Evolutionary conservation across 2,888 invertebrate species (phyloP).

Genomic region (Plagodis dolabraria): DNA sequence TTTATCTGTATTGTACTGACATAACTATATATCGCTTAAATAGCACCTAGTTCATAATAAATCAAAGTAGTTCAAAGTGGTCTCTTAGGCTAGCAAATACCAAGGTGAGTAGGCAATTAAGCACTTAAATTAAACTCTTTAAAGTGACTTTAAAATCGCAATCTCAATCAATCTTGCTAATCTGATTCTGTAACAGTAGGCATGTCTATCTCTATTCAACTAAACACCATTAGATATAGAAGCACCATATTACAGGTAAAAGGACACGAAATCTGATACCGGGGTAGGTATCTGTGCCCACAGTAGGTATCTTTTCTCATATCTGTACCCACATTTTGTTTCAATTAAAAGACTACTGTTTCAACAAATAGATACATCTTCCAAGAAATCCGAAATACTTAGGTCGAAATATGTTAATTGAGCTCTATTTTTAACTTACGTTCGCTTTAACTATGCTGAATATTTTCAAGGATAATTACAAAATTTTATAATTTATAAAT

Average conservation of each 20-base stretch:
- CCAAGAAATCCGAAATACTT: no score
- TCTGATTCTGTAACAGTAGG: conserved; percentile 19
- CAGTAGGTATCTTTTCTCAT: no score
- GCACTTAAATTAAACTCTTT: conserved; percentile 15
- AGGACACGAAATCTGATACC: conserved; percentile 5
- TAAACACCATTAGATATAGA: background rate
- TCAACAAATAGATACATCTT: no score
- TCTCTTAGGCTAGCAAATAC: conserved; percentile 21
- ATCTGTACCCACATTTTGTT: no score
- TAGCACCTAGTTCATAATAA: conserved; percentile 16
- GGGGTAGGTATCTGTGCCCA: no score
- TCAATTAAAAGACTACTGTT: background rate
- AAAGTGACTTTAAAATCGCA: conserved; percentile 7
- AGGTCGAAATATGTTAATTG: no score
- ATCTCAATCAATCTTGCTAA: conserved; percentile 20
- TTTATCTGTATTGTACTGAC: conserved; percentile 24
- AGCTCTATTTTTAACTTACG: no score
- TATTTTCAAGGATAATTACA: no score
- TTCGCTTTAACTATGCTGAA: no score
- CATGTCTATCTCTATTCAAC: conserved; percentile 20
- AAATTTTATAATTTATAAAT: no score
- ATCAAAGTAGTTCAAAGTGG: conserved; percentile 21
- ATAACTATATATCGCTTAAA: conserved; percentile 21
- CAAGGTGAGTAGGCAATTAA: conserved; percentile 25
- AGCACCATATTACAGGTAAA: conserved; percentile 10